These are phyloP conservation scores for Varanus komodoensis DNA, from an alignment of 2,113 vertebrate genomes.

Conservation along the genomic window DNA sequence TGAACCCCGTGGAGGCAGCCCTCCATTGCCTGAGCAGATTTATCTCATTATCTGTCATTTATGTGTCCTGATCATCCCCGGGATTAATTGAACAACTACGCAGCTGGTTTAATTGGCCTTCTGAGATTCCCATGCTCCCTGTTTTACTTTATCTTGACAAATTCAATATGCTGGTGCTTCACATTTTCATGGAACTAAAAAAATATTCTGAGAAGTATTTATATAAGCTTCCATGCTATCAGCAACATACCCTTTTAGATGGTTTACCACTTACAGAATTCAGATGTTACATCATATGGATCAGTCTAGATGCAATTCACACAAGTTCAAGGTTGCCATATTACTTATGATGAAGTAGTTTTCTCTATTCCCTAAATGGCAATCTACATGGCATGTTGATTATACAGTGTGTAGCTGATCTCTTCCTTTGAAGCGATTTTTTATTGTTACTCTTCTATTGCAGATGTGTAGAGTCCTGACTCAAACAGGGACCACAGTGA, in stretches of 20 bases:
- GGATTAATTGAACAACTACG: constrained; percentile 8
- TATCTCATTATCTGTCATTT: constrained; percentile 7
- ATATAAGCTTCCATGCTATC: background rate
- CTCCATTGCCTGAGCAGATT: background rate
- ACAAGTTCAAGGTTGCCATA: no score
- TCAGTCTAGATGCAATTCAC: background rate
- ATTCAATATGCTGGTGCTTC: background rate
- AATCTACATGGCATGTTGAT: no score
- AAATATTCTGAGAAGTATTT: background rate
- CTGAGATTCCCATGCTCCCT: background rate
- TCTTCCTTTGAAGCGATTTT: no score
- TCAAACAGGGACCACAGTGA: no score
- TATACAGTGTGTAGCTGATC: no score
- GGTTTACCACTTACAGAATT: background rate
- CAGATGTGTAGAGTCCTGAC: no score
- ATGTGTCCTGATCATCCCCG: background rate
- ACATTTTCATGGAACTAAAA: background rate
- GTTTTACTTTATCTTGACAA: background rate
- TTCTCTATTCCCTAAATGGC: background rate
- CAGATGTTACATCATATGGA: background rate
- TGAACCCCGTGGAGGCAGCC: background rate
- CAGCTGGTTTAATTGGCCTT: constrained; percentile 14
- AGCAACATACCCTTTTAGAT: background rate
- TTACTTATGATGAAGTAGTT: background rate
- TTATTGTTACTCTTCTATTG: no score